A percentile compares a stretch with the other conserved stretches of the same genome.
phyloP scores from a whole-genome alignment of 2,888 invertebrate genomes.

The Lucinisca nassula region DNA sequence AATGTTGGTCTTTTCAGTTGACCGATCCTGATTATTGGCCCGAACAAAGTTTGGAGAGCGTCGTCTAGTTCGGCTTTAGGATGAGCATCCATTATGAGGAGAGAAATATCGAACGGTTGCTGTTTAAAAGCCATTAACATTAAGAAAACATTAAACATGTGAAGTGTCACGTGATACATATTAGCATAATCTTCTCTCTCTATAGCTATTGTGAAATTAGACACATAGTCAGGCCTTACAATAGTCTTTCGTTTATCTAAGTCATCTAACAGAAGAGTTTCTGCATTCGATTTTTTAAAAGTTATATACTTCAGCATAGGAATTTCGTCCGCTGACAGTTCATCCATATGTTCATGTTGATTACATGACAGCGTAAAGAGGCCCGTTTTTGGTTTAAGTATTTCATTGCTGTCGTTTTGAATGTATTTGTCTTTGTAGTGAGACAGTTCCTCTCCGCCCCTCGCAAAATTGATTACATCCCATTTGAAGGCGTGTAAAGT shows the following conservation, averaged over 20 bases:
- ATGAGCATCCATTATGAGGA: conserved; percentile 56
- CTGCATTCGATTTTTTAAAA: neutral
- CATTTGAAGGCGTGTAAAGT: conserved; percentile 39
- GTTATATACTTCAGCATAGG: conserved; percentile 39
- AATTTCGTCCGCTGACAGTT: conserved; percentile 19
- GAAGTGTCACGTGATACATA: conserved; percentile 56
- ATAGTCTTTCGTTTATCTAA: neutral
- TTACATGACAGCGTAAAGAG: conserved; percentile 45
- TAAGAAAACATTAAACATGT: conserved; percentile 50
- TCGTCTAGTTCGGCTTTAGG: conserved; percentile 51
- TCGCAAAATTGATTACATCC: conserved; percentile 30
- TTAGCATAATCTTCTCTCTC: conserved; percentile 56
- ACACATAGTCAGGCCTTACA: conserved; percentile 5
- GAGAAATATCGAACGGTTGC: conserved; percentile 35
- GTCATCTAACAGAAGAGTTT: neutral
- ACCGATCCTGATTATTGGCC: conserved; percentile 47
- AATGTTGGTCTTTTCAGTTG: conserved; percentile 20
- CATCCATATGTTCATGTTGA: conserved; percentile 5
- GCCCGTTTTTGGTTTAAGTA: conserved; percentile 38
- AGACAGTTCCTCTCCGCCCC: conserved; percentile 43
- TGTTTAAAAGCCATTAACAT: conserved; percentile 45
- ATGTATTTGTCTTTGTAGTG: conserved; percentile 37
- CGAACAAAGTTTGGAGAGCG: conserved; percentile 38
- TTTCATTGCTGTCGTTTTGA: conserved; percentile 42
- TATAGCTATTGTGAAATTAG: conserved; percentile 49